These are phyloP conservation scores for Diaperis boleti DNA, from an alignment of 2,888 invertebrate species.

Conservation along the genomic window DNA sequence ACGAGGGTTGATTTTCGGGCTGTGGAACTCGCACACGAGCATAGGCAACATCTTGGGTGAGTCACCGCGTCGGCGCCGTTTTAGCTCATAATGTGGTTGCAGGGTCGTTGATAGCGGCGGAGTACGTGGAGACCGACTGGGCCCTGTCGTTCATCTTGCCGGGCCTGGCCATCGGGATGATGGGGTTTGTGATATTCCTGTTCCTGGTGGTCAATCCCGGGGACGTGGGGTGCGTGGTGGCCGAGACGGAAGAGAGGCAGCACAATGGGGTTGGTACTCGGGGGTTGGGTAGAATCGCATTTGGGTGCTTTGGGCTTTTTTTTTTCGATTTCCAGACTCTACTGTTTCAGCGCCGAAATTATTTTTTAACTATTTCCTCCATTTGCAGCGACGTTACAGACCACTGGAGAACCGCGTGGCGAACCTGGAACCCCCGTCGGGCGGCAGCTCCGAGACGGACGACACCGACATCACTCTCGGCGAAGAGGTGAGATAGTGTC, in stretches of 20 bases:
- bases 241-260: conserved; percentile 29
- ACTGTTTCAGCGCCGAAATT: no score
- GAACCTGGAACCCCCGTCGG: conserved; percentile 53
- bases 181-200: conserved; percentile 82
- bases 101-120: conserved; percentile 87
- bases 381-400: conserved; percentile 54
- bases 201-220: conserved; percentile 87
- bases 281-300: no score
- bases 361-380: conserved; percentile 26
- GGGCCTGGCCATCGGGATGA: conserved; percentile 81
- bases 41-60: conserved; percentile 92
- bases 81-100: no score
- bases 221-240: conserved; percentile 72
- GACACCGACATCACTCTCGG: conserved; percentile 69
- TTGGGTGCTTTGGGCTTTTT: no score
- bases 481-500: conserved; percentile 72
- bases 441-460: conserved; percentile 65
- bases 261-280: conserved; percentile 29
- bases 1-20: conserved; percentile 91
- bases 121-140: conserved; percentile 90
- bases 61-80: no score
- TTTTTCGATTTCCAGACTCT: no score
- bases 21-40: conserved; percentile 98
- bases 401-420: conserved; percentile 57
- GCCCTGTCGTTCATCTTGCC: conserved; percentile 93